Percentiles rank a stretch among this genome's conserved stretches.
Evolutionary conservation across 2,113 vertebrate species (phyloP).

Genomic region (Uropsilus gracilis): DNA sequence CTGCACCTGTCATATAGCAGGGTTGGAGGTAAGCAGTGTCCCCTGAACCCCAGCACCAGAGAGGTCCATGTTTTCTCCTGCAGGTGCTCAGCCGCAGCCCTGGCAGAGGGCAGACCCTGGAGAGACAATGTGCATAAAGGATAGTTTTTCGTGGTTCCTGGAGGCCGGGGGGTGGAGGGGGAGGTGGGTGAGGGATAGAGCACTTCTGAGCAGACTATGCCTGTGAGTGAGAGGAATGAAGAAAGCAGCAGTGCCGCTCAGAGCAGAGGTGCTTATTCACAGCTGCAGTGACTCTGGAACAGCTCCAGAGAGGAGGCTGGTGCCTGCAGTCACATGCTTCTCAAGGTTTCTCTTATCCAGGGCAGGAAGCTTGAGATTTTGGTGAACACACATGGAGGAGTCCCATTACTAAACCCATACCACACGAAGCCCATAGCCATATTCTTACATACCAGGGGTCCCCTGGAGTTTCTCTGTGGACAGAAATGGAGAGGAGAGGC

Average conservation of each 20-base stretch:
- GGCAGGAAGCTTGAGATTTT: conserved; percentile 33
- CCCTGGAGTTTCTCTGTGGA: conserved; percentile 61
- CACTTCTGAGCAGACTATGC: not conserved
- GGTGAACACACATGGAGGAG: not conserved
- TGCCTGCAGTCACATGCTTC: not conserved
- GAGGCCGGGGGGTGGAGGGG: rapidly evolving
- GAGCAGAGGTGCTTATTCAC: conserved; percentile 48
- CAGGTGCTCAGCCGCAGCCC: not conserved
- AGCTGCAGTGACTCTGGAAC: not conserved
- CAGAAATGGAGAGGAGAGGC: not conserved
- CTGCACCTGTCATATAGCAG: not conserved
- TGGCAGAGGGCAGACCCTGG: no score
- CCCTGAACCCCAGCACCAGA: not conserved
- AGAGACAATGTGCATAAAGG: no score
- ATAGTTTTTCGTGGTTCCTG: not conserved
- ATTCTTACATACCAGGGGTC: conserved; percentile 43
- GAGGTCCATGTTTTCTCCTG: not conserved
- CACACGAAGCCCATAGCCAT: conserved; percentile 58
- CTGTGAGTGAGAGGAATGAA: not conserved
- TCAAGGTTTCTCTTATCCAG: conserved; percentile 67
- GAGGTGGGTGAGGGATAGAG: not conserved
- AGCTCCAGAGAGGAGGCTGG: not conserved
- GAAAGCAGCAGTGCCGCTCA: not conserved
- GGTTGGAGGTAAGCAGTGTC: no score
- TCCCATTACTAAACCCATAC: rapidly evolving